These are phyloP conservation scores for Aythya baeri DNA, from an alignment of 2,113 vertebrate species.

Conservation along the genomic window DNA sequence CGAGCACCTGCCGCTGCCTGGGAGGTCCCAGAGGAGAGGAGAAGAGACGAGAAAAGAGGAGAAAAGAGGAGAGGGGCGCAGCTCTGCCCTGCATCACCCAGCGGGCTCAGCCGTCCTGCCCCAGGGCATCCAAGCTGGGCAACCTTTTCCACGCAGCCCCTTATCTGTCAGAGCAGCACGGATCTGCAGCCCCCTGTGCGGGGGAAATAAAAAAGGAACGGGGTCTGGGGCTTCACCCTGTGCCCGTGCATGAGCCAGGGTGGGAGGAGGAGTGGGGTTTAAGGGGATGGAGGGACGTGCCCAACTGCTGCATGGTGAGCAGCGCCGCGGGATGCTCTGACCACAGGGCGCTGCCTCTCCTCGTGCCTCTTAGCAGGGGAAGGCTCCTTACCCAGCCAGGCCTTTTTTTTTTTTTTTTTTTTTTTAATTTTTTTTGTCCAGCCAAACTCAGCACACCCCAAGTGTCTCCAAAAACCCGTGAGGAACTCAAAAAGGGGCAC, in stretches of 20 bases:
- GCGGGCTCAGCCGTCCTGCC: background rate
- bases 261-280: background rate
- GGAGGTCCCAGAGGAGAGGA: background rate
- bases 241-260: background rate
- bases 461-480: background rate
- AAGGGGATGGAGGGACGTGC: background rate
- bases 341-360: background rate
- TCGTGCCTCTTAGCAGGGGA: background rate
- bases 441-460: background rate
- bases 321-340: rapidly evolving
- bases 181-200: background rate
- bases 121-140: background rate
- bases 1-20: background rate
- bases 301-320: rapidly evolving
- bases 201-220: background rate
- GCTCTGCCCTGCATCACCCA: background rate
- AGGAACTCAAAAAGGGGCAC: background rate
- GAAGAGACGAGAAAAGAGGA: background rate
- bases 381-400: background rate
- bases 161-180: too few species aligned
- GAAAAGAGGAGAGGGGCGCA: background rate
- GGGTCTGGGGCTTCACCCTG: background rate
- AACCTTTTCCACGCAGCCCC: background rate
- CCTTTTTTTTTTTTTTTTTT: too few species aligned
- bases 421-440: too few species aligned